phyloP scores from a whole-genome alignment of 2,888 invertebrate genomes.

The Torymus tubicola region DNA sequence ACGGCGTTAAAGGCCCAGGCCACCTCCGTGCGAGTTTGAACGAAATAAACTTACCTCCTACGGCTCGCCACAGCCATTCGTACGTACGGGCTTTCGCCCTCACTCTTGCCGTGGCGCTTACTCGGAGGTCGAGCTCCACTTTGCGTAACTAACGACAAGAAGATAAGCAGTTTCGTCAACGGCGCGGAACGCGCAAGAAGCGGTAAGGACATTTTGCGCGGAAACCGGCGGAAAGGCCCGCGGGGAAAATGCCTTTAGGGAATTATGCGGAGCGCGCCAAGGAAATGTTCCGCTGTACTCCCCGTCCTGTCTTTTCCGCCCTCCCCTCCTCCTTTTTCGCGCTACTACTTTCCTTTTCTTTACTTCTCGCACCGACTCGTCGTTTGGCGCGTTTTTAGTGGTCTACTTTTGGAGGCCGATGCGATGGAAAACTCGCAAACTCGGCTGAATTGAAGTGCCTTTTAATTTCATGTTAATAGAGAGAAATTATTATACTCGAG shows the following conservation, averaged over 20 bases:
- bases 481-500: conserved; percentile 21
- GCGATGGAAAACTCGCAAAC: conserved; percentile 10
- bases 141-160: conserved; percentile 65
- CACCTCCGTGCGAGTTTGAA: neutral
- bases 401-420: neutral
- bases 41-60: neutral
- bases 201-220: conserved; percentile 60
- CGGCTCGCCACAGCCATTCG: neutral
- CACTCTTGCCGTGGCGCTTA: too few species aligned
- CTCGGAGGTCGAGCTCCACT: conserved; percentile 43
- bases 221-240: conserved; percentile 63
- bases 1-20: too few species aligned
- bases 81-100: neutral
- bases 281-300: neutral
- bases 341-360: neutral
- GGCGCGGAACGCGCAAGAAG: conserved; percentile 63
- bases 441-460: neutral
- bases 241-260: conserved; percentile 39
- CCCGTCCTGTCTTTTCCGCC: neutral
- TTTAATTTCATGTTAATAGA: conserved; percentile 38
- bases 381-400: neutral
- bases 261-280: conserved; percentile 18
- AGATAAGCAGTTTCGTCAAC: conserved; percentile 66
- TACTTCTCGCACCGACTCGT: neutral
- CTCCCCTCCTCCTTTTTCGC: neutral